These are phyloP conservation scores for Platichthys flesus DNA, from an alignment of 2,113 vertebrate species.

Conservation along the genomic window DNA sequence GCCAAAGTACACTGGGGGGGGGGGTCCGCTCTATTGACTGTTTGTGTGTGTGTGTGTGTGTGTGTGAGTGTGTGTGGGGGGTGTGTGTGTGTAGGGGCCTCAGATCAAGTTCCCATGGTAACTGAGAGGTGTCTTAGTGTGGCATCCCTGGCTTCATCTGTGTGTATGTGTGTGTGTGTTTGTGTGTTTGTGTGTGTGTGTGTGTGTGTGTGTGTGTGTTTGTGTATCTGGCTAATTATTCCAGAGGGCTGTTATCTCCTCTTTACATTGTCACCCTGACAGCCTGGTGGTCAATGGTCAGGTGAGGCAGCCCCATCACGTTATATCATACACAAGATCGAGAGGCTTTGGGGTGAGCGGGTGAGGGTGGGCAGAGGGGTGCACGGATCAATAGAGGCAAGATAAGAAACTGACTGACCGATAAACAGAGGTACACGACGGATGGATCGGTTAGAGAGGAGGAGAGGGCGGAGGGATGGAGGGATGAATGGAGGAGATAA, in stretches of 20 bases:
- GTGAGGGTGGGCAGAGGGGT: neutral
- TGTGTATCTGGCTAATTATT: slow-evolving; percentile 53
- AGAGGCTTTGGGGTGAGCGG: neutral
- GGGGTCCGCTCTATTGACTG: neutral
- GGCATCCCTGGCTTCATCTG: too few relatives aligned
- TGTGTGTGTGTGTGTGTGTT: slow-evolving; percentile 34
- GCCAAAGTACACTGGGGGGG: slow-evolving; percentile 56
- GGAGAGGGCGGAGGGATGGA: slow-evolving; percentile 7
- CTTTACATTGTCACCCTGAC: slow-evolving; percentile 66
- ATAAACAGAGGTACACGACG: slow-evolving; percentile 35
- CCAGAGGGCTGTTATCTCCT: slow-evolving; percentile 61
- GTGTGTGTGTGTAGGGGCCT: slow-evolving; percentile 4
- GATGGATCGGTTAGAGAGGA: slow-evolving; percentile 14
- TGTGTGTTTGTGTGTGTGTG: neutral
- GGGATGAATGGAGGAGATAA: slow-evolving; percentile 46
- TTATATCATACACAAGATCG: slow-evolving; percentile 38
- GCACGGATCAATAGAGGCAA: neutral
- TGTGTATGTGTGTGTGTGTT: too few relatives aligned
- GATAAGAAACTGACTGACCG: slow-evolving; percentile 45
- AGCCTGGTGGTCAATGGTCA: slow-evolving; percentile 60
- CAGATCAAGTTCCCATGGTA: too few relatives aligned
- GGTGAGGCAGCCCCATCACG: slow-evolving; percentile 45
- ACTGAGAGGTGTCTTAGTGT: too few relatives aligned
- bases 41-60: too few relatives aligned
- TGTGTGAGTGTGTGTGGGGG: neutral